Base-by-base conservation (phyloP, 2,113 vertebrate species). In the Perca schrenkii region DNA sequence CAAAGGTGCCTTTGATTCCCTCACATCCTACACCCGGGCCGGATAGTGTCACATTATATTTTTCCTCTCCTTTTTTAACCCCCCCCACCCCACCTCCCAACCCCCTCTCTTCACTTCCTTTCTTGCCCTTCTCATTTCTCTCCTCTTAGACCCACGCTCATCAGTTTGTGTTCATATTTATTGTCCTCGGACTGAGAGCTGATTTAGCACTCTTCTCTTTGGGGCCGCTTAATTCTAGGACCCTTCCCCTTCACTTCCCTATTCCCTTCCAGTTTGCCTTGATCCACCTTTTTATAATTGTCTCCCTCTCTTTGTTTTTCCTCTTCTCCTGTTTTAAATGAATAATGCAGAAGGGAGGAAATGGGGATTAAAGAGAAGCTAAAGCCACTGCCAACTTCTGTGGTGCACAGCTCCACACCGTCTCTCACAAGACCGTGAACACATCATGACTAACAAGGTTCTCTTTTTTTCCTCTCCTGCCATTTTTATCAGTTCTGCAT, bases 1-100 rank as follows among this genome's bases (percentile, higher is more conserved):
- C 93, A 94, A 93, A 94, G 94, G 81, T 89, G 86, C 87, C 92
- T 96, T 95, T 95, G 94, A 96, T 95, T 94, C 90, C 78, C 74
- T 73, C 86, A 77, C 84, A 93, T 94, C 86, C 74, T 74, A 83
- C 74, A 87, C 86, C 78, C 85, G n/a, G 91, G 85, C 86, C 81
- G 3, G 83, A 90, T 90, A 90, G 89, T 90, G 86, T 88, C 87
- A 86, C 85, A 78, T 92, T 89, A 86, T 81, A 88, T 86, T 86
- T 89, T 88, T 82, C 80, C 83, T 67, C 61, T 88, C 58, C 50
- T 21, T 68, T 69, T 76, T 68, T 60, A 68, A 70, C 65, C 49
- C 31, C 1, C 7, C 13, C 46, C 21, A 61, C n/a, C n/a, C 25
- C 25, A 25, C 74, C 36, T 19, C 4, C 22, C 54, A 53, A 52